phyloP scores from a whole-genome alignment of 2,888 invertebrate species.

The Conchocele bisecta region DNA sequence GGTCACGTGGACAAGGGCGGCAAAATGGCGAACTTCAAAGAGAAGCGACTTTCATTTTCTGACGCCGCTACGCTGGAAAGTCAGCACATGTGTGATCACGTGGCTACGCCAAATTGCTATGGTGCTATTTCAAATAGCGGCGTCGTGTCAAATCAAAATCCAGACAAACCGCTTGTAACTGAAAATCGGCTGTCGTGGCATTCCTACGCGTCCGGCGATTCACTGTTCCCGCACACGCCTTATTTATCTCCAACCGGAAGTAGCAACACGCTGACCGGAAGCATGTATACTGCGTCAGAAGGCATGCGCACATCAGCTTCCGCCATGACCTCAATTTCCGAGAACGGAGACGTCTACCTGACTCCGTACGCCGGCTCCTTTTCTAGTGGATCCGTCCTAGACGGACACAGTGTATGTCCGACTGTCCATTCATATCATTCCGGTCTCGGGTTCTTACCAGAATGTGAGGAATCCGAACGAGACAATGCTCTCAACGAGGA shows the following conservation, averaged over 20 bases:
- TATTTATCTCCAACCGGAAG: conserved; percentile 40
- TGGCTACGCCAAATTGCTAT: no score
- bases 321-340: conserved; percentile 43
- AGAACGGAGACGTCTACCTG: conserved; percentile 22
- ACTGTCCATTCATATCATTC: conserved; percentile 44
- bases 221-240: neutral
- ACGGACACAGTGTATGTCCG: no score
- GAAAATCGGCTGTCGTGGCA: no score
- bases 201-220: neutral
- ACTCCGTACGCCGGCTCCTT: conserved; percentile 33
- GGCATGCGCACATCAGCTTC: conserved; percentile 42
- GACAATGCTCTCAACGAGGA: conserved; percentile 48
- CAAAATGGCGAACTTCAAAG: no score
- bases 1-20: no score
- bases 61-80: no score
- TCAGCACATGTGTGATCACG: no score
- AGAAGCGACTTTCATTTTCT: no score
- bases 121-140: no score
- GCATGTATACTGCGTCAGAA: conserved; percentile 53
- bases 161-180: no score
- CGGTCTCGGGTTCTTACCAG: conserved; percentile 8
- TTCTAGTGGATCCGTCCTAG: neutral
- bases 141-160: no score
- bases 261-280: conserved; percentile 47
- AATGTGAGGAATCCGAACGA: conserved; percentile 8